Evolutionary conservation across 2,888 invertebrate species (phyloP), one percentile per base, ranked within the genome.

Genomic region (Tetrapedia diversipes): DNA sequence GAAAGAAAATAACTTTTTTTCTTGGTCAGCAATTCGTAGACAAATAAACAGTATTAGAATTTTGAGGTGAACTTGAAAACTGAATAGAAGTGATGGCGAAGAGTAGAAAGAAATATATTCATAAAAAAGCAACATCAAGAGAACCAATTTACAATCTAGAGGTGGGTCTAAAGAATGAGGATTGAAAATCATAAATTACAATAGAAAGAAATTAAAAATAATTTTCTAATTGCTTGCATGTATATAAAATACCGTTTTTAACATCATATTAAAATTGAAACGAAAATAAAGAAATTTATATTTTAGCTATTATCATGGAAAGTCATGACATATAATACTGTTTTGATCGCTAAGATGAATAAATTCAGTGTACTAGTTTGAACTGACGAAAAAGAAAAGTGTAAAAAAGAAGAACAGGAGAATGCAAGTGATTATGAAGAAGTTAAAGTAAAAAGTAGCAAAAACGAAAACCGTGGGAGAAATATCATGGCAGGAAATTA

Each of bases 241-340:
- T 11, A 27, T 14, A 11, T 41, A 41, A 27, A 14, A 24, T 19
- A 16, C 6, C 16, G 8, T 47, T 22, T 34, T 27, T 47, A 11
- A 32, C 16, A 61, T 2, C 47, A 11, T n/a, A 29, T 47, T 60
- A 45, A 60, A 45, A 24, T 34, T 34, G 32, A 16, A 45, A 22
- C n/a, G 34, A 11, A 45, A 41, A n/a, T 37, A n/a, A 32, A 24
- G n/a, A 16, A 34, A 24, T 37, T n/a, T 16, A 59, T 59, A 43
- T 34, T 61, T 34, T n/a, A 60, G 32, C 19, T 45, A 60, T 45
- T 47, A 47, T 47, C 32, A 34, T 61, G 4, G n/a, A 24, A 60
- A 54, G 3, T 14, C 29, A 7, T 29, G 27, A 19, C 41, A 7
- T 3, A 19, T 43, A 19, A 29, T 10, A 41, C 54, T 53, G n/a